These are phyloP conservation scores for Ctenosaura bakeri DNA, from an alignment of 2,797 vertebrate genomes.

Conservation along the genomic window DNA sequence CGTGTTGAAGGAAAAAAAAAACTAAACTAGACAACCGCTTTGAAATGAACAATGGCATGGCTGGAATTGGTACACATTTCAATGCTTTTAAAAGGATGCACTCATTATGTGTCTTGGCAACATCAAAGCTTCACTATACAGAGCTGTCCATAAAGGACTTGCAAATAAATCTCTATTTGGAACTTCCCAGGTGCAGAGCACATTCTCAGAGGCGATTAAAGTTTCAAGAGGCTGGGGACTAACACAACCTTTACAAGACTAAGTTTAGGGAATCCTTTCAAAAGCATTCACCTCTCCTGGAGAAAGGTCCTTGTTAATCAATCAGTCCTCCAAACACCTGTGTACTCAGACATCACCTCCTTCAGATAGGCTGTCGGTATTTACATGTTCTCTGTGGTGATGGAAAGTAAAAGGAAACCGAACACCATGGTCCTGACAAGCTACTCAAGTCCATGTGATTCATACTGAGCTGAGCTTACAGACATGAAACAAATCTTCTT, in stretches of 20 bases:
- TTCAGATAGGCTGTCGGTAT: slow-evolving; percentile 26
- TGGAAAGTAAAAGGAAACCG: slow-evolving; percentile 27
- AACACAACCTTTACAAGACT: slow-evolving; percentile 44
- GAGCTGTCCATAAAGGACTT: slow-evolving; percentile 20
- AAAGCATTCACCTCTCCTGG: slow-evolving; percentile 3
- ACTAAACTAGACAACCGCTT: too few relatives aligned
- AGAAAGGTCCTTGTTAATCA: slow-evolving; percentile 36
- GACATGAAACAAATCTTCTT: slow-evolving; percentile 30
- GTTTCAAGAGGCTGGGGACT: slow-evolving; percentile 14
- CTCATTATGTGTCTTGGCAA: slow-evolving; percentile 36
- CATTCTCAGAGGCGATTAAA: slow-evolving; percentile 47
- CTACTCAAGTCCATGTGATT: slow-evolving; percentile 13
- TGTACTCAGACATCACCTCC: slow-evolving; percentile 23
- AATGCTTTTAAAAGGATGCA: slow-evolving; percentile 36
- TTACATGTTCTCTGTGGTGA: slow-evolving; percentile 34
- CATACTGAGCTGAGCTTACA: slow-evolving; percentile 1
- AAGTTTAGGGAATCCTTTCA: neutral
- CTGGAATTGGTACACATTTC: neutral
- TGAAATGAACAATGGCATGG: neutral
- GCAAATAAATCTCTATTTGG: slow-evolving; percentile 36
- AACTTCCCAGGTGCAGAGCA: neutral
- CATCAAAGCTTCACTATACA: slow-evolving; percentile 46
- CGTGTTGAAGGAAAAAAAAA: neutral
- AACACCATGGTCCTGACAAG: slow-evolving; percentile 16
- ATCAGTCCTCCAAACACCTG: slow-evolving; percentile 16